Base-by-base conservation (phyloP, 1,140 invertebrate genomes). In the Pentalonia nigronervosa region DNA sequence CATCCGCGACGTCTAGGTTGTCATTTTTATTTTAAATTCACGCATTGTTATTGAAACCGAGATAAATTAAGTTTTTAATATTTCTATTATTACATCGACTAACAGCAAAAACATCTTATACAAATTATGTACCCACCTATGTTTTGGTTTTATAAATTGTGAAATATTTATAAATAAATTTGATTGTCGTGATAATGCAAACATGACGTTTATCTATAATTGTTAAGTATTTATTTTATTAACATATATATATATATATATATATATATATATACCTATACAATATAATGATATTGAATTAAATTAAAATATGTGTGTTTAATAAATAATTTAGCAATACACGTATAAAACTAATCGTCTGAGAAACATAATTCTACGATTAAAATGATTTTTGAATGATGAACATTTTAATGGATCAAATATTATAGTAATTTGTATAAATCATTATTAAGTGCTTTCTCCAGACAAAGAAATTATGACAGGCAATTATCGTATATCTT, bases 401-500 rank as follows among this genome's bases (percentile, higher is more conserved):
- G 53, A 41, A 90, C 53, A 60, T 41, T 90, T 90, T 60, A 90
- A 90, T 90, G 50, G 88, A 56, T 90, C 53, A 60, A 90, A 56
- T 60, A 90, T 90, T 90, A 90, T 23, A 60, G 50, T 89, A 56
- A 90, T 90, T 56, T 90, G n/a, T 56, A 56, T 90, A 90, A 90
- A 90, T 90, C 88, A 90, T 41, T 60, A 30, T 90, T 60, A 60
- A 90, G 23, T 90, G 34, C 88, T 90, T 90, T 90, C 25, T 90
- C 23, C 50, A 34, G 88, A 90, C 50, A 60, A 89, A 89, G 50
- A 90, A 90, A 90, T 90, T 90, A 90, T 90, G 88, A 60, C 50
- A 60, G 88, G 88, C 53, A 90, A 90, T 90, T 60, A 89, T 89
- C 87, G 48, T 89, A 30, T 90, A 90, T 90, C 34, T 90, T 90